A percentile compares a stretch with the other conserved stretches of the same genome.
phyloP scores from a whole-genome alignment of 1,140 invertebrate genomes.

The Tribolium madens region DNA sequence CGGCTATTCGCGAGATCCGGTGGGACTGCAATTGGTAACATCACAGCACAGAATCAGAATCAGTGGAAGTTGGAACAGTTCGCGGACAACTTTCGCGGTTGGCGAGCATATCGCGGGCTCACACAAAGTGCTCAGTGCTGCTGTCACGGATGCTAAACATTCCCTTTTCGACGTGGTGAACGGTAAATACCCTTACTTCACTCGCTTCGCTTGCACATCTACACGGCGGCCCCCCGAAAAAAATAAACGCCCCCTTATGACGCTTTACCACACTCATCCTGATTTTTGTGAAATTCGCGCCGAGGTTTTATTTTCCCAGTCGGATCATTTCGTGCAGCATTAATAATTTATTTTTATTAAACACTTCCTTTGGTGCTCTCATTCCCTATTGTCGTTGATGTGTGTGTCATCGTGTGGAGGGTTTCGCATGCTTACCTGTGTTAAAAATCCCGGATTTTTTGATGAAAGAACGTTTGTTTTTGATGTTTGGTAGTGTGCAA shows the following conservation, averaged over 20 bases:
- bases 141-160: constrained; percentile 13
- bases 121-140: background rate
- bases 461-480: background rate
- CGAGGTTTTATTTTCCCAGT: background rate
- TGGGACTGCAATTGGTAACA: constrained; percentile 41
- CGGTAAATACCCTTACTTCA: constrained; percentile 1
- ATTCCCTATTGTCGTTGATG: constrained; percentile 8
- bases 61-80: constrained; percentile 27
- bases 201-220: background rate
- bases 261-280: too few relatives aligned
- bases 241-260: too few relatives aligned
- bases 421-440: background rate
- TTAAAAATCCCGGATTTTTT: background rate
- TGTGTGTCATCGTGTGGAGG: background rate
- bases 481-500: background rate
- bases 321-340: constrained; percentile 4
- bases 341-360: constrained; percentile 54
- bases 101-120: constrained; percentile 8
- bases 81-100: constrained; percentile 17
- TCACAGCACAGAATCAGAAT: constrained; percentile 30
- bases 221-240: background rate
- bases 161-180: background rate
- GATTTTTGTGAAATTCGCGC: background rate
- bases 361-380: constrained; percentile 56
- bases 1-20: constrained; percentile 37